Evolutionary conservation across 2,113 vertebrate species (phyloP).

Genomic region (Vimba vimba): DNA sequence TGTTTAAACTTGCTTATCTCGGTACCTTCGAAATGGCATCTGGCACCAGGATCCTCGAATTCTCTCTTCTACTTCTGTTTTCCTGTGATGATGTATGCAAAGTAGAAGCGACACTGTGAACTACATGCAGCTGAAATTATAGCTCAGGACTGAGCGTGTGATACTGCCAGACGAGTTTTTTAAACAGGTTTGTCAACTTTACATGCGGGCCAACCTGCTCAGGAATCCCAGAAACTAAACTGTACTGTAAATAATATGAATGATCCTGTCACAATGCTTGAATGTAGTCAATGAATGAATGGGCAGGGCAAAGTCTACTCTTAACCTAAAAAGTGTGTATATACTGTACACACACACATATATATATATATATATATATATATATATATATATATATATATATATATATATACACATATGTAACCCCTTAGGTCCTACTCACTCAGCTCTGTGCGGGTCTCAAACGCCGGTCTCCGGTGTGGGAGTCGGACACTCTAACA

Average conservation of each 20-base stretch:
- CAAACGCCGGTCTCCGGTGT: too few relatives aligned
- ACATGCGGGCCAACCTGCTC: background rate
- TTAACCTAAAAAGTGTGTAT: too few relatives aligned
- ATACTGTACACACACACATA: too few relatives aligned
- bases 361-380: too few relatives aligned
- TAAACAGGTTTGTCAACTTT: conserved; percentile 37
- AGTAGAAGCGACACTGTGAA: background rate
- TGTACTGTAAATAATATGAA: background rate
- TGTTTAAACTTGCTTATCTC: background rate
- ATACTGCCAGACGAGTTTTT: conserved; percentile 49
- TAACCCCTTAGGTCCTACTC: too few relatives aligned
- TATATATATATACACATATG: too few relatives aligned
- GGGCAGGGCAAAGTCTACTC: too few relatives aligned
- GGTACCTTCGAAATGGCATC: background rate
- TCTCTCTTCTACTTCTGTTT: background rate
- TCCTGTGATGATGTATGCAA: conserved; percentile 8
- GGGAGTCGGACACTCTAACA: too few relatives aligned
- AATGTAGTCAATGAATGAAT: too few relatives aligned
- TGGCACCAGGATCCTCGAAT: too few relatives aligned
- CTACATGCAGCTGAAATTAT: background rate
- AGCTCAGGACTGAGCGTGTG: background rate
- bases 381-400: too few relatives aligned
- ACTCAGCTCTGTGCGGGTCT: too few relatives aligned
- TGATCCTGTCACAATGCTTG: background rate
- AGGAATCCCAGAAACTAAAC: background rate